Percentiles rank a stretch among this genome's conserved stretches.
These are phyloP conservation scores for Heliconius hermathena DNA, from an alignment of 1,140 invertebrate species.

Conservation along the genomic window DNA sequence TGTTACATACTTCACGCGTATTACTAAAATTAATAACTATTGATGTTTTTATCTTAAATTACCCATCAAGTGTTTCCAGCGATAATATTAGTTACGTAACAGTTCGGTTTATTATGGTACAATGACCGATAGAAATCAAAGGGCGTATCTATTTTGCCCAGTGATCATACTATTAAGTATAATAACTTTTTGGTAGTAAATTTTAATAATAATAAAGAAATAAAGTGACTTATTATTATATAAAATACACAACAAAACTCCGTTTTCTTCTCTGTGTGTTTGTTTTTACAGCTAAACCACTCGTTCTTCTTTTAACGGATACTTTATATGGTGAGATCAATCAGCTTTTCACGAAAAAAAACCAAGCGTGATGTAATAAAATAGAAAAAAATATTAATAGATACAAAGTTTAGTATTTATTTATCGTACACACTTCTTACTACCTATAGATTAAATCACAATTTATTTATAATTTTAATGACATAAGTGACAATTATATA, in stretches of 20 bases:
- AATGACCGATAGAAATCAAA: slow-evolving; percentile 64
- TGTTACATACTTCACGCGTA: slow-evolving; percentile 40
- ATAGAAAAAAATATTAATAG: not conserved
- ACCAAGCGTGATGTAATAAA: not conserved
- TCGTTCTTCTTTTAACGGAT: not conserved
- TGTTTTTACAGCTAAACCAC: not conserved
- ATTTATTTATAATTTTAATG: too few relatives aligned
- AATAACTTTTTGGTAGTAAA: not conserved
- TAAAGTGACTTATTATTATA: not conserved
- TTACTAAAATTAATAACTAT: slow-evolving; percentile 39
- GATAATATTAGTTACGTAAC: slow-evolving; percentile 59
- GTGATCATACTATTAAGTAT: slow-evolving; percentile 15
- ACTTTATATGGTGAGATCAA: not conserved
- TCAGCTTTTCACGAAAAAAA: not conserved
- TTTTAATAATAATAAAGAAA: not conserved
- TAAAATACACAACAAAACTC: not conserved
- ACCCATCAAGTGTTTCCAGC: slow-evolving; percentile 37
- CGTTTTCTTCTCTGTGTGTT: not conserved
- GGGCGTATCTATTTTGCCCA: slow-evolving; percentile 41
- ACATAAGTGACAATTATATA: too few relatives aligned
- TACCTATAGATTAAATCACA: too few relatives aligned
- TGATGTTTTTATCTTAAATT: slow-evolving; percentile 41
- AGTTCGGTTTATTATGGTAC: slow-evolving; percentile 53
- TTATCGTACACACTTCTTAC: not conserved
- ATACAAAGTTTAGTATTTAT: not conserved